These are phyloP conservation scores for Cotesia congregata DNA, from an alignment of 2,888 invertebrate genomes.

Conservation along the genomic window DNA sequence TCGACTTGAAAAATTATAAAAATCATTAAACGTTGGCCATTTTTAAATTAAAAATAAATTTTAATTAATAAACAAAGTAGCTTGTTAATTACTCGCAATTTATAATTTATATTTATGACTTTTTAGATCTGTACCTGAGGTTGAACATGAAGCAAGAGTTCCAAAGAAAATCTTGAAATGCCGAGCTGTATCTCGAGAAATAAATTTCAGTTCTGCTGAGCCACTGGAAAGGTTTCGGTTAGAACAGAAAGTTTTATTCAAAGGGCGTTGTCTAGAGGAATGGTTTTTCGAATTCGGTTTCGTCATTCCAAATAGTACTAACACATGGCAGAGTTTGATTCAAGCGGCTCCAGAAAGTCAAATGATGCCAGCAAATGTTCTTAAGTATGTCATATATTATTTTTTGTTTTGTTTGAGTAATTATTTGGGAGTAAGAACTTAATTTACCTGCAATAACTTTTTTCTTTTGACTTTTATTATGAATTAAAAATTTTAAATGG, in stretches of 20 bases:
- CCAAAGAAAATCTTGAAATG: slow-evolving; percentile 97
- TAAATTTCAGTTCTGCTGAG: slow-evolving; percentile 92
- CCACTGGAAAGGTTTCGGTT: slow-evolving; percentile 96
- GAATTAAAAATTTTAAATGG: no score
- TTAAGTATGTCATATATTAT: slow-evolving; percentile 79
- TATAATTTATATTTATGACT: slow-evolving; percentile 7
- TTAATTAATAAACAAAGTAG: not conserved
- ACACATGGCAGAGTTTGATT: slow-evolving; percentile 99
- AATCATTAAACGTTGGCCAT: no score
- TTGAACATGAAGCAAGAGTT: slow-evolving; percentile 96
- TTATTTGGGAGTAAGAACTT: no score
- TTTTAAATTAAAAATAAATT: not conserved
- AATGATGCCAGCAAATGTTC: slow-evolving; percentile 99
- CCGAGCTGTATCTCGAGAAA: slow-evolving; percentile 89
- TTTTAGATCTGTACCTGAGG: slow-evolving; percentile 80
- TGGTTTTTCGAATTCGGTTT: slow-evolving; percentile 99
- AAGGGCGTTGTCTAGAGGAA: slow-evolving; percentile 94
- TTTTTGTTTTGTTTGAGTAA: no score
- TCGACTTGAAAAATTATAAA: no score
- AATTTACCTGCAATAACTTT: no score
- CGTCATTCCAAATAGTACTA: slow-evolving; percentile 98
- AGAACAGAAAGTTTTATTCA: slow-evolving; percentile 87
- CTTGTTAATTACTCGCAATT: not conserved
- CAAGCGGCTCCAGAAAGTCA: slow-evolving; percentile 99
- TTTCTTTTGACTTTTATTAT: no score